Percentiles rank a stretch among this genome's conserved stretches.
These are phyloP conservation scores for Formicarius rufipectus DNA, from an alignment of 2,113 vertebrate species.

Conservation along the genomic window DNA sequence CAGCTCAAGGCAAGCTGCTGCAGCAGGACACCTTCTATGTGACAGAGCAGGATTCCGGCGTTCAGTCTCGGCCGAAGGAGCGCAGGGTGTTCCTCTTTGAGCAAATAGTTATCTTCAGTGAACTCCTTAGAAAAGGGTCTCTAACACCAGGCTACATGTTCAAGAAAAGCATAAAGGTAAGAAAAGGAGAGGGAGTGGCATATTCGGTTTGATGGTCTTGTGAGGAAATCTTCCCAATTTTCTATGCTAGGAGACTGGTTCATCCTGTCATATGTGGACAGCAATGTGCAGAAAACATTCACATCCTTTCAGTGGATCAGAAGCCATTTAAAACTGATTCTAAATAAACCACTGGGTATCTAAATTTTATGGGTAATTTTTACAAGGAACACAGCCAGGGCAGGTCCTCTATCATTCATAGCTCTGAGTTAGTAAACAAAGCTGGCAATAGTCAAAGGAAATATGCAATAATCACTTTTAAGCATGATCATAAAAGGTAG, in stretches of 20 bases:
- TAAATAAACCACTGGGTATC: neutral
- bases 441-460: neutral
- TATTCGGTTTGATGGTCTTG: neutral
- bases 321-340: neutral
- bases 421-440: neutral
- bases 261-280: neutral
- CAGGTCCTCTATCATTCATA: neutral
- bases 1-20: constrained; percentile 93
- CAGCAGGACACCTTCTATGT: constrained; percentile 99
- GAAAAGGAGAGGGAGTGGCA: neutral
- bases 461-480: neutral
- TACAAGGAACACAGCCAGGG: neutral
- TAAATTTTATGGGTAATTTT: neutral
- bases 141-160: constrained; percentile 94
- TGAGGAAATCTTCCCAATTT: neutral
- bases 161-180: constrained; percentile 96
- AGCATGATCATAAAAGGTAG: neutral
- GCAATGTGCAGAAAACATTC: neutral
- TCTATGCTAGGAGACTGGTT: neutral
- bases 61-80: constrained; percentile 93
- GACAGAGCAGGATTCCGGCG: constrained; percentile 89
- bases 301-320: neutral
- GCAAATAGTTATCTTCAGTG: constrained; percentile 98
- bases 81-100: constrained; percentile 96
- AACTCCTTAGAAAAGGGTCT: constrained; percentile 95